These are phyloP conservation scores for Cyprinodon variegatus DNA, from an alignment of 2,113 vertebrate genomes.

Conservation along the genomic window DNA sequence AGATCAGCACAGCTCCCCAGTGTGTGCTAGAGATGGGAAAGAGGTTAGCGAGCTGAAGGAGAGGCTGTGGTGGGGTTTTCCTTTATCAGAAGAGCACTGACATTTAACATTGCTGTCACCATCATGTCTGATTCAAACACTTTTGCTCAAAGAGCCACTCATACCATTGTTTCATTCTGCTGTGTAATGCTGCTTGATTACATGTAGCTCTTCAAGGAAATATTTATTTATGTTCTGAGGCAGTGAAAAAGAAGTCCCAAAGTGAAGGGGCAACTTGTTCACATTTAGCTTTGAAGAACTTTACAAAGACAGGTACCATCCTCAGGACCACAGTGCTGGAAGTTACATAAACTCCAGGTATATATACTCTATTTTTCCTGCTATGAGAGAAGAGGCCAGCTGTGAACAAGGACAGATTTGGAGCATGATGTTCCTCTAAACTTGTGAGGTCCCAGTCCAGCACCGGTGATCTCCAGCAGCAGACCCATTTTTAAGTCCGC, in stretches of 20 bases:
- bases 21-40: slow-evolving; percentile 62
- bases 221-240: slow-evolving; percentile 21
- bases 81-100: slow-evolving; percentile 57
- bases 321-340: slow-evolving; percentile 55
- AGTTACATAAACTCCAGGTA: slow-evolving; percentile 64
- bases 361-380: slow-evolving; percentile 57
- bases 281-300: slow-evolving; percentile 34
- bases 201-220: slow-evolving; percentile 24
- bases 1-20: slow-evolving; percentile 67
- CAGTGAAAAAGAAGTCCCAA: slow-evolving; percentile 31
- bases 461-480: slow-evolving; percentile 46
- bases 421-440: slow-evolving; percentile 78
- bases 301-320: slow-evolving; percentile 33
- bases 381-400: slow-evolving; percentile 70
- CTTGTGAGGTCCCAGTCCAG: slow-evolving; percentile 58
- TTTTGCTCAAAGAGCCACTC: slow-evolving; percentile 12
- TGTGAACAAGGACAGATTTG: slow-evolving; percentile 76
- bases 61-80: slow-evolving; percentile 58
- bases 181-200: slow-evolving; percentile 15
- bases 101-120: slow-evolving; percentile 34
- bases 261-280: slow-evolving; percentile 31
- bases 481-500: slow-evolving; percentile 51
- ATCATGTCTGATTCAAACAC: neutral
- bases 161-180: neutral
- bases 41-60: slow-evolving; percentile 32